phyloP scores from a whole-genome alignment of 2,888 invertebrate genomes.

The Troglohyphantes excavatus region DNA sequence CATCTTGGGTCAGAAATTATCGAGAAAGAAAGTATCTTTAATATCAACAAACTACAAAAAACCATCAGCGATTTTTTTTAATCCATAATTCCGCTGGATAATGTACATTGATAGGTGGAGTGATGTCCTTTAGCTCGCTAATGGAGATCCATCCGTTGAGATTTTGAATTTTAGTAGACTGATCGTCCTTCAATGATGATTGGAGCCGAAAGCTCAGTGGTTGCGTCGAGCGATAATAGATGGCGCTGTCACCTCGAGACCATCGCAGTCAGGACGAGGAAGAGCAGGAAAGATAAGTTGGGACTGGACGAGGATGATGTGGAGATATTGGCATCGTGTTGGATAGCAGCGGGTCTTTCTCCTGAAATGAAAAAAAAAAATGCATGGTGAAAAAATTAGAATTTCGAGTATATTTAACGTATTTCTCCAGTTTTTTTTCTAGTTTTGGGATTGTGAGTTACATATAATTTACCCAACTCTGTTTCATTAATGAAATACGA shows the following conservation, averaged over 20 bases:
- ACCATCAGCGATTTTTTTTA: background rate
- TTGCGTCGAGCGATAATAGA: conserved; percentile 26
- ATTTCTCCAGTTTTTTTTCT: no score
- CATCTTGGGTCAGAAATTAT: background rate
- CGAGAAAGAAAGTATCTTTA: background rate
- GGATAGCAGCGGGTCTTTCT: conserved; percentile 77
- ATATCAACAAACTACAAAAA: background rate
- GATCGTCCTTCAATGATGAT: conserved; percentile 60
- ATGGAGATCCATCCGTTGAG: background rate
- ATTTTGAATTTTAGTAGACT: conserved; percentile 22
- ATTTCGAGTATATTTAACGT: no score
- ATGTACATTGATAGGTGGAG: background rate
- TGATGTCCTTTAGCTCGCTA: background rate
- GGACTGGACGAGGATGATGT: conserved; percentile 71
- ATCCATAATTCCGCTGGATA: background rate
- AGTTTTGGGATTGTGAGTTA: no score
- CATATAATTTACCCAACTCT: no score
- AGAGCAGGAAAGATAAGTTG: conserved; percentile 56
- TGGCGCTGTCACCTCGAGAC: conserved; percentile 77
- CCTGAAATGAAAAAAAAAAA: conserved; percentile 27
- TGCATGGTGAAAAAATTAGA: no score
- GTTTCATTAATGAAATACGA: no score
- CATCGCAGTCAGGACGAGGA: conserved; percentile 62
- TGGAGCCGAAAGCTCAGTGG: conserved; percentile 73
- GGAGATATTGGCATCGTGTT: conserved; percentile 78